phyloP scores from a whole-genome alignment of 2,888 invertebrate genomes.

The Andrena hattorfiana region DNA sequence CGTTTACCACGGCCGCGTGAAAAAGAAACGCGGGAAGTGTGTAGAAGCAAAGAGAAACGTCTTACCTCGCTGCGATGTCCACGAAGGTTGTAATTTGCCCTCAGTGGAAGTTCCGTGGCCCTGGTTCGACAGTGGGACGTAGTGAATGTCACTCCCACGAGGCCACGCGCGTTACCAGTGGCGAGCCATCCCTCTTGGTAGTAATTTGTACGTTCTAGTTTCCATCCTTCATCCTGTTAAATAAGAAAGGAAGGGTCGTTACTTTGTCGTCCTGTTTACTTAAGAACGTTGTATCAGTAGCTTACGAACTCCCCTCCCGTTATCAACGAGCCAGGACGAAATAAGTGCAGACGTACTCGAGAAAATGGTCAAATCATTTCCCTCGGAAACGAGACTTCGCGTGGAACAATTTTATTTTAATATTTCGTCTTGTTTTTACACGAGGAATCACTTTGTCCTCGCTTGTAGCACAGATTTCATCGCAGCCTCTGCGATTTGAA shows the following conservation, averaged over 20 bases:
- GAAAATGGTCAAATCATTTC: no score
- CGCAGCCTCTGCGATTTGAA: slow-evolving; percentile 9
- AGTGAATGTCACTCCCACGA: slow-evolving; percentile 98
- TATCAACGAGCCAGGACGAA: no score
- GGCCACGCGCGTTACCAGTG: slow-evolving; percentile 96
- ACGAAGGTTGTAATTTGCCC: slow-evolving; percentile 98
- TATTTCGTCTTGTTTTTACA: no score
- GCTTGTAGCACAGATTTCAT: no score
- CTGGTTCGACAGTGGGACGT: slow-evolving; percentile 96
- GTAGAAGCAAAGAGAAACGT: slow-evolving; percentile 13
- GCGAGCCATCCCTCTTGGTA: slow-evolving; percentile 99
- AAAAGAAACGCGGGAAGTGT: neutral
- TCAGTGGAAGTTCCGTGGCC: slow-evolving; percentile 92
- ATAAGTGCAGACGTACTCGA: no score
- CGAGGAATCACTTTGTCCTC: no score
- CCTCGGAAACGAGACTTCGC: no score
- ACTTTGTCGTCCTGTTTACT: slow-evolving; percentile 13
- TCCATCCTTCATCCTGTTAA: slow-evolving; percentile 96
- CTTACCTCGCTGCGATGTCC: slow-evolving; percentile 98
- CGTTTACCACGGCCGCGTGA: neutral
- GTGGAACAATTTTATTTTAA: no score
- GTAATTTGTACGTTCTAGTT: slow-evolving; percentile 96
- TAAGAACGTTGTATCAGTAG: neutral
- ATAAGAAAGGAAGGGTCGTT: slow-evolving; percentile 40
- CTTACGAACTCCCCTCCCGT: neutral